Evolutionary conservation across 2,113 vertebrate species (phyloP), one percentile per base, ranked within the genome.

Genomic region (Plectropomus leopardus): DNA sequence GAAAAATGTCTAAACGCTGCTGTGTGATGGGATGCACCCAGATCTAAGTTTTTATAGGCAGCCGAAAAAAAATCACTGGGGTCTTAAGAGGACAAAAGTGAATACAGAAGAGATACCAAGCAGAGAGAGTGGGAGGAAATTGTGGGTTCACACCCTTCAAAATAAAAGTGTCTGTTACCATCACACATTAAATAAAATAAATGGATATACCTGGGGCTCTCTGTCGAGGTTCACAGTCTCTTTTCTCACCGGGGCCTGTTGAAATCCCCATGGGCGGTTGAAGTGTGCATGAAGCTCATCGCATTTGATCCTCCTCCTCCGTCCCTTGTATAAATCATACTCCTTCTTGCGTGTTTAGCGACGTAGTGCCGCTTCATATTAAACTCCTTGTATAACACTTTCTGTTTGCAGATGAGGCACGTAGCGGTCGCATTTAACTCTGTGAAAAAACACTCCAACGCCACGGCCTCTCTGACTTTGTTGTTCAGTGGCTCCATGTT

Each of bases 91-190:
- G n/a, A n/a, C n/a, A n/a, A n/a, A n/a, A n/a, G n/a, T n/a, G n/a
- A n/a, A n/a, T n/a, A n/a, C n/a, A n/a, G n/a, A n/a, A n/a, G n/a
- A n/a, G n/a, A n/a, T n/a, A n/a, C n/a, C n/a, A n/a, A n/a, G n/a
- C n/a, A n/a, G n/a, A n/a, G n/a, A n/a, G n/a, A n/a, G n/a, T n/a
- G n/a, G n/a, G n/a, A 9, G 4, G 54, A 23, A 42, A 76, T 72
- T 54, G 3, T 59, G 59, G 61, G 59, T 53, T 75, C 23, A 58
- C 0, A 2, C 0, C 53, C 26, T 85, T 86, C 80, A 80, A 66
- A 86, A 76, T 76, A 68, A 86, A 80, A 69, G 59, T 3, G 0
- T 15, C 11, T 15, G 42, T 4, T 14, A 14, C 44, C 17, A 45
- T 45, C 3, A 8, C 0, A 44, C 16, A 17, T 4, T 13, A 5